Conservation (phyloP, 2,113 vertebrate species). For the Polypterus senegalus region DNA sequence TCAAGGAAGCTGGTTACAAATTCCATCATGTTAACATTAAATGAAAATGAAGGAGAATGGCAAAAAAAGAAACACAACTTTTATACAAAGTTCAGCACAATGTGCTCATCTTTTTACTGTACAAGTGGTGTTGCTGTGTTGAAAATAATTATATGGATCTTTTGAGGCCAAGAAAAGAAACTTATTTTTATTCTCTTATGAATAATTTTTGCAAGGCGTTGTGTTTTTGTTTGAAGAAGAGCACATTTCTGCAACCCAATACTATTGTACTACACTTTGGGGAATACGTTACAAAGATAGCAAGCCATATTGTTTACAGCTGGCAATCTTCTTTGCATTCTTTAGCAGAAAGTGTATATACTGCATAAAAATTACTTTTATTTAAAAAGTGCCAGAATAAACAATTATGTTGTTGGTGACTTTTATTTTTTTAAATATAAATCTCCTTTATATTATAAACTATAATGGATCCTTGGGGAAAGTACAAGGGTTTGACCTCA, state of each 20-base stretch:
- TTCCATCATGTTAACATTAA: no score
- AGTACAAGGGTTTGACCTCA: background rate
- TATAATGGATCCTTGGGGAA: background rate
- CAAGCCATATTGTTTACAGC: background rate
- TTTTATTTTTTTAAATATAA: constrained; percentile 1
- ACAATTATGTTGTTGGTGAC: background rate
- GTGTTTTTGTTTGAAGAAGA: no score
- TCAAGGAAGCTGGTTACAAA: no score
- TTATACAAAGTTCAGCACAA: no score
- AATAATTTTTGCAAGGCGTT: no score
- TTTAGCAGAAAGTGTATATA: background rate
- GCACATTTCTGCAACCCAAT: background rate
- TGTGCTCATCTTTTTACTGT: no score
- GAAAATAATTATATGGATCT: no score
- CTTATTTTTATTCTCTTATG: no score
- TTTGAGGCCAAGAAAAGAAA: no score
- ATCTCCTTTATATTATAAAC: background rate
- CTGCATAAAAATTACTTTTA: background rate
- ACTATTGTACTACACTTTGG: background rate
- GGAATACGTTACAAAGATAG: constrained; percentile 1
- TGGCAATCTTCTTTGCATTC: background rate
- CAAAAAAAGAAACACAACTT: no score
- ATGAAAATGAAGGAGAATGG: no score
- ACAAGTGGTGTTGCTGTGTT: no score
- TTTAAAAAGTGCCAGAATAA: background rate